Base-by-base conservation (phyloP, 1,140 invertebrate species). In the Camponotus floridanus region DNA sequence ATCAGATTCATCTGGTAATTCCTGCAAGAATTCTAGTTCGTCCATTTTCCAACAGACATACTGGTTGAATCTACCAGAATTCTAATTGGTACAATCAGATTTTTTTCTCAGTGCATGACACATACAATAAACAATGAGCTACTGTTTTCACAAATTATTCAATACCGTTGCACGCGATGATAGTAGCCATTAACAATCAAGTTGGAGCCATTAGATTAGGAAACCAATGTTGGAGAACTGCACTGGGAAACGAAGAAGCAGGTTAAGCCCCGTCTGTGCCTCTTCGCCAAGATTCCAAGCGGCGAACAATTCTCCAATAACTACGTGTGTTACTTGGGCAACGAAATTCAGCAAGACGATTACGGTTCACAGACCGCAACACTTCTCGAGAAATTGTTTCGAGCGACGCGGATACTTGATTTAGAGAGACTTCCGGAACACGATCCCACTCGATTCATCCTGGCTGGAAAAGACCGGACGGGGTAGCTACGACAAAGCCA, bases 301-400 rank as follows among this genome's bases (percentile, higher is more conserved):
- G 42, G 79, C 68, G 67, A 59, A 74, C 79, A 83, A 83, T 74
- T 61, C 68, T 74, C 79, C 79, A 83, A 83, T 83, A 83, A 81
- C 79, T 81, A 83, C 67, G 79, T 83, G 79, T 74, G 79, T 74
- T 83, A 74, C 79, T 83, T 83, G 21, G 39, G 68, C 79, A 73
- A 73, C 79, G 79, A 83, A 83, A 83, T 83, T 73, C 79, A 83
- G 79, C 79, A 83, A 83, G 79, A 61, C 79, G 67, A 83, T 83
- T 83, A 83, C 79, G 79, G 67, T 83, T 83, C 79, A 48, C 39
- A 31, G 42, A 83, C 79, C 79, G 79, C 79, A 81, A 59, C 79
- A 36, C 79, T 81, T 81, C 79, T 81, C 79, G 55, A 81, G 67
- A 39, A 81, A 81, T 73, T 81, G 79, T 81, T 81, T 73, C 67